Base-by-base conservation (phyloP, 2,888 invertebrate genomes). In the Ophioninae sp. region DNA sequence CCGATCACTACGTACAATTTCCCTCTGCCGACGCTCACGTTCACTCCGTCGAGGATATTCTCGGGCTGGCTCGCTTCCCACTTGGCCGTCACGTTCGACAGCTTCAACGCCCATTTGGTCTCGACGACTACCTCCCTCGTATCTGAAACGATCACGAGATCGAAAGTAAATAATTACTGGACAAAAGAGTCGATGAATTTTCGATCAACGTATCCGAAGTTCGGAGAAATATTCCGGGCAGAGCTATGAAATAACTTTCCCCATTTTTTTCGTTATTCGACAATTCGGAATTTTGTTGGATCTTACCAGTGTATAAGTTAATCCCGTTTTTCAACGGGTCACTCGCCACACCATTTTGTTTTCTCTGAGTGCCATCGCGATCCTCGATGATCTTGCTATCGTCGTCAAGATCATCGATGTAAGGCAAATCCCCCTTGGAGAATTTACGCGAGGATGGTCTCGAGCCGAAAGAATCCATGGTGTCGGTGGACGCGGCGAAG, bases 1-100 rank as follows among this genome's bases (percentile, higher is more conserved):
- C 97, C 97, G 72, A 97, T 95, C 50, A 97, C 94, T 10, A 96
- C 96, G 82, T 96, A 94, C 13, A 96, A 91, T 87, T 95, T 94
- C 64, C 95, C 95, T 87, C 92, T 94, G 23, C 94, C 93, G 8
- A 95, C 90, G 6, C 94, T 92, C 62, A 95, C 85, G 17, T 94
- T 94, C 17, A 95, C 87, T 44, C 94, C 93, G 57, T 94, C 94
- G 8, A 95, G 92, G 0, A 95, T 95, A 50, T 92, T 91, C 81
- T 94, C 93, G 39, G 93, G 91, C 21, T 94, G 93, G 84, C 93
- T 93, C 0, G 92, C 91, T 0, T 94, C 94, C 95, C 95, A 95
- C 85, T 94, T 92, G 2, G 92, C 92, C 0, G 91, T 91, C 1
- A 91, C 88, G 44, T 93, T 90, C 0, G 82, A 86, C 72, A 93